Base-by-base conservation (phyloP, 2,888 invertebrate species). In the Scaptomyza polygonia region DNA sequence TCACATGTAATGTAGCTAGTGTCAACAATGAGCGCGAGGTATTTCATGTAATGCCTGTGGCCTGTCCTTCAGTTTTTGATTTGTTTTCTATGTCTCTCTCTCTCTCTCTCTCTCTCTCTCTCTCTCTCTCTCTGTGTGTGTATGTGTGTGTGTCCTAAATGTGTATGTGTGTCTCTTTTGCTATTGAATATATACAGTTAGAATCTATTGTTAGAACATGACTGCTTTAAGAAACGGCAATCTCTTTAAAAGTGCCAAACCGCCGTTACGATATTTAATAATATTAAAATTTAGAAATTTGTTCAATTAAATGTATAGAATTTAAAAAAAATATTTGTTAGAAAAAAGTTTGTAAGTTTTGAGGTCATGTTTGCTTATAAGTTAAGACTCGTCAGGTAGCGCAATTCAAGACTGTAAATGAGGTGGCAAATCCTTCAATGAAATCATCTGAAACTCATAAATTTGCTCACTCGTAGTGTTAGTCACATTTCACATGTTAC, bases 21-120 rank as follows among this genome's bases (percentile, higher is more conserved):
- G 51, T 48, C 72, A 67, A 55, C 80, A 72, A 63, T 43, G 44
- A 51, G 40, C 59, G 55, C 67, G 79, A 81, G 81, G 81, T 81
- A 81, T 81, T 86, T 80, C 48, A 62, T 59, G 61, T 54, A 55
- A 30, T 52, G 66, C 52, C 40, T 59, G 77, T 73, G 77, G 25
- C 47, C 66, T 72, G 73, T 73, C 61, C 39, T 55, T 29, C 54
- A 55, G 16, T 58, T 44, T 66, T 48, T 45, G n/a, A 53, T 43
- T 14, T 11, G 62, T 67, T 40, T 56, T 63, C 55, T 36, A 54
- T 61, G 36, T 44, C 29, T 30, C 27, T 59, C 3, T 51, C 21
- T n/a, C n/a, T n/a, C n/a, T n/a, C n/a, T n/a, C n/a, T n/a, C n/a
- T n/a, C n/a, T n/a, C n/a, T n/a, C n/a, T n/a, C n/a, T n/a, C n/a